Conservation (phyloP, 2,113 vertebrate species). For the Dermatemys mawii region DNA sequence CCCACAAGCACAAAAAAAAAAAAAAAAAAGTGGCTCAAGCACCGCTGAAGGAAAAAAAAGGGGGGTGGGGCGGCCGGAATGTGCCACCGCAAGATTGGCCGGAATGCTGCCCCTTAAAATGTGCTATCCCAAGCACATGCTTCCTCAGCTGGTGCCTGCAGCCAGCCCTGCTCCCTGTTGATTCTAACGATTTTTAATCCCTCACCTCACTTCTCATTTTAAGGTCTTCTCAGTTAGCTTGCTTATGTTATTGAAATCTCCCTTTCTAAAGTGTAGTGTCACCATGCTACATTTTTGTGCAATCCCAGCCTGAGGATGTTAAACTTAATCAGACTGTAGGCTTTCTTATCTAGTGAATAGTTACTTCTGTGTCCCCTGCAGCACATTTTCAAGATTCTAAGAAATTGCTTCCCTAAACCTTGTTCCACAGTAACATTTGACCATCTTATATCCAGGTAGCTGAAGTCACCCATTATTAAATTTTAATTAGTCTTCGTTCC, state of each 20-base stretch:
- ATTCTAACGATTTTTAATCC: background rate
- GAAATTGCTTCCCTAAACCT: background rate
- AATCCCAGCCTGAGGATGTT: background rate
- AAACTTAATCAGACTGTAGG: background rate
- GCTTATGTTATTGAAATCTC: background rate
- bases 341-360: background rate
- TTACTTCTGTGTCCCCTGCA: background rate
- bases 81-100: no score
- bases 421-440: background rate
- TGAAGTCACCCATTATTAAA: background rate
- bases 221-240: background rate
- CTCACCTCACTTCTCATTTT: background rate
- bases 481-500: background rate
- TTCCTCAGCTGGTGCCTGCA: no score
- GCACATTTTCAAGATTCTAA: background rate
- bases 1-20: no score
- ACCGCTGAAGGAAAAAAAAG: no score
- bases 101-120: no score
- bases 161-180: fast-evolving
- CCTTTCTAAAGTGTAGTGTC: background rate
- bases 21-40: no score
- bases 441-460: background rate
- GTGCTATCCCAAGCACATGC: no score
- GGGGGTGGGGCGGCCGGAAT: no score
- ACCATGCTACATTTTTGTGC: background rate